phyloP scores from a whole-genome alignment of 1,140 invertebrate genomes.

The Neotoxoptera formosana region DNA sequence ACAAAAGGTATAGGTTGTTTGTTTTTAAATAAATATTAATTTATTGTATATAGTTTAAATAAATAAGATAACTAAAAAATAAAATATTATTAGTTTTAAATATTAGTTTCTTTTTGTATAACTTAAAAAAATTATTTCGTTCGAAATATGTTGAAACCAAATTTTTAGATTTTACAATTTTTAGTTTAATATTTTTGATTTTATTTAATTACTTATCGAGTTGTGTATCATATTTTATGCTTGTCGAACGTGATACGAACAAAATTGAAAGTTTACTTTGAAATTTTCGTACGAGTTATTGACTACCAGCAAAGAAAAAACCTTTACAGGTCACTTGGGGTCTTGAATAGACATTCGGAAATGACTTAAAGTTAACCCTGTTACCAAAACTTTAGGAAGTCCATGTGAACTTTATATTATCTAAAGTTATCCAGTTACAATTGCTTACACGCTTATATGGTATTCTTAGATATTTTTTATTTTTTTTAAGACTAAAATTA shows the following conservation, averaged over 20 bases:
- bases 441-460: not conserved
- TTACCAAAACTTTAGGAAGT: not conserved
- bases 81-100: not conserved
- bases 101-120: not conserved
- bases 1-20: not conserved
- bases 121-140: not conserved
- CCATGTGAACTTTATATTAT: not conserved
- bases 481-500: too few relatives aligned
- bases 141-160: not conserved
- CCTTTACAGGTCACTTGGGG: not conserved
- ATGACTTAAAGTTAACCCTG: not conserved
- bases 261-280: conserved; percentile 6
- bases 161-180: too few relatives aligned
- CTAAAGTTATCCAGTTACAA: not conserved
- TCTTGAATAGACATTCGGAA: conserved; percentile 14
- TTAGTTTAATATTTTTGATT: not conserved
- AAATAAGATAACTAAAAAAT: not conserved
- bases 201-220: not conserved
- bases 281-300: not conserved
- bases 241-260: not conserved
- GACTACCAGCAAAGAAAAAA: not conserved
- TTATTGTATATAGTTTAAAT: not conserved
- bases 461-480: not conserved
- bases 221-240: not conserved
- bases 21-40: not conserved